Evolutionary conservation across 2,888 invertebrate genomes (phyloP).

Genomic region (Scaeva pyrastri): DNA sequence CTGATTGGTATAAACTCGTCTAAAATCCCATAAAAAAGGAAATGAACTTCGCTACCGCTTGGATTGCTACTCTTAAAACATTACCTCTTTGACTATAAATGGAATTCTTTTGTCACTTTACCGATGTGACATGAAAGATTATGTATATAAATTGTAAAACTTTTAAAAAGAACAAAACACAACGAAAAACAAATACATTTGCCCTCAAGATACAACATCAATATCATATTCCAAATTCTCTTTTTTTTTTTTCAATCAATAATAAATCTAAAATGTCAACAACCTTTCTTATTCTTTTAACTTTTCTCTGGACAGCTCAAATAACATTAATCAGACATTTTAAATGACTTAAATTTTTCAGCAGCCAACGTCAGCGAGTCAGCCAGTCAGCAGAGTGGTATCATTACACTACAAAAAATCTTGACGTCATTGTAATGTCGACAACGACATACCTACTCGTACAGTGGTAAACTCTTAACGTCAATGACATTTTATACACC

Average conservation of each 20-base stretch:
- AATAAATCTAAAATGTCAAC: background rate
- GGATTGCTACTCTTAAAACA: background rate
- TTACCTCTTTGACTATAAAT: background rate
- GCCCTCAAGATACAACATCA: background rate
- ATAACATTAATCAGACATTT: background rate
- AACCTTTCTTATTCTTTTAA: background rate
- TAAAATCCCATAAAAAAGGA: no score
- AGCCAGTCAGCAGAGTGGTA: background rate
- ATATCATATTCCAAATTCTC: background rate
- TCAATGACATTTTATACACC: slow-evolving; percentile 29
- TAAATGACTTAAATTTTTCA: slow-evolving; percentile 15
- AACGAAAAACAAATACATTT: background rate
- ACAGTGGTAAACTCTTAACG: slow-evolving; percentile 14
- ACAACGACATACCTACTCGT: no score
- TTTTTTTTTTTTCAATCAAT: slow-evolving; percentile 11
- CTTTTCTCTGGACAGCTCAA: slow-evolving; percentile 3
- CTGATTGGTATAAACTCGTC: no score
- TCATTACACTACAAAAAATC: background rate
- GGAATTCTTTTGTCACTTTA: background rate
- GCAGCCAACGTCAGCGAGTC: background rate
- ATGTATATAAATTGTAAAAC: background rate
- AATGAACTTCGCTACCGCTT: no score
- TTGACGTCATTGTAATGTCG: background rate
- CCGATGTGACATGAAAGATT: no score
- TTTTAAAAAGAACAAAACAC: background rate